Conservation (phyloP, 2,797 vertebrate species). For the Chrysocyon brachyurus region DNA sequence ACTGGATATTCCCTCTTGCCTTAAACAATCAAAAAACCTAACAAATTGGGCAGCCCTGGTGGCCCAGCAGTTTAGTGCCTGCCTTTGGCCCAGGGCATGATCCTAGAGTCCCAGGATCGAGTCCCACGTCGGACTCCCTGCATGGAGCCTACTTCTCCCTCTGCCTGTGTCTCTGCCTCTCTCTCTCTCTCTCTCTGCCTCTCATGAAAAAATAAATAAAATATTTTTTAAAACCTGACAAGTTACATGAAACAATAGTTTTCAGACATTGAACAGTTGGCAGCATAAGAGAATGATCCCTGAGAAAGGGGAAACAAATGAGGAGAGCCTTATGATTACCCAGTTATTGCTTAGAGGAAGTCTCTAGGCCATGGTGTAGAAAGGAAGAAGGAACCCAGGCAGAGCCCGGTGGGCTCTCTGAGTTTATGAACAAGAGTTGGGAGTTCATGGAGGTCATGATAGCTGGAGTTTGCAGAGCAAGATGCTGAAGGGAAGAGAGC, state of each 20-base stretch:
- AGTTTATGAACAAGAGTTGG: not conserved
- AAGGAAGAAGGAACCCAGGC: not conserved
- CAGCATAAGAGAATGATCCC: not conserved
- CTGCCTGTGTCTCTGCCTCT: no score
- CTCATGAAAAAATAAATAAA: no score
- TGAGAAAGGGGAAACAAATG: not conserved
- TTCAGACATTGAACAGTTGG: not conserved
- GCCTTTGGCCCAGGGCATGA: no score
- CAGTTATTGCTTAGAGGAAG: not conserved
- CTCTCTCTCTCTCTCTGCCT: no score
- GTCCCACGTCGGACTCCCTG: no score
- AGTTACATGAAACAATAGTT: not conserved
- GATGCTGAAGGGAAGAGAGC: not conserved
- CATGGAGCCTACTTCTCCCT: no score
- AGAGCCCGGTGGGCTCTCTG: not conserved
- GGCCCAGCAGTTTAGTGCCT: no score
- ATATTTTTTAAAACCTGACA: not conserved
- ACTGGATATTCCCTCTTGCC: not conserved
- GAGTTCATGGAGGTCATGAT: not conserved
- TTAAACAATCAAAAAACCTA: not conserved
- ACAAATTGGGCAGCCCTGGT: not conserved
- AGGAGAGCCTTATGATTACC: not conserved
- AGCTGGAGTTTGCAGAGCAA: not conserved
- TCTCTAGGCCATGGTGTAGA: not conserved
- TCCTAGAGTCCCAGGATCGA: no score